Conservation (phyloP, 2,113 vertebrate species). For the Notechis scutatus region DNA sequence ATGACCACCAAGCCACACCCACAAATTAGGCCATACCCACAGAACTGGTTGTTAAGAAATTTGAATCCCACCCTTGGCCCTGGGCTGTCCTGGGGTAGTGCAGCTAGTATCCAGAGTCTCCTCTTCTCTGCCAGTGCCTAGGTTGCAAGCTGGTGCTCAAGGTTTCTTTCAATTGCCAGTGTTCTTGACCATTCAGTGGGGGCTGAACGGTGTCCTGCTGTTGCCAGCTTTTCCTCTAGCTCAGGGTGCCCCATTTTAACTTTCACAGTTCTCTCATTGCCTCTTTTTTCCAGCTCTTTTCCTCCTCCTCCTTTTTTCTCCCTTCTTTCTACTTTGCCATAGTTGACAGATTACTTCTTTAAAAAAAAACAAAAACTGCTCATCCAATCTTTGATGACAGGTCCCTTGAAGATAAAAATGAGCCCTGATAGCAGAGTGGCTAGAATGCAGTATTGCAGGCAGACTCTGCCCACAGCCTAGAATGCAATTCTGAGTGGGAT, state of each 20-base stretch:
- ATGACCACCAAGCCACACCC: no score
- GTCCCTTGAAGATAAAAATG: background rate
- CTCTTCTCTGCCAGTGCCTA: background rate
- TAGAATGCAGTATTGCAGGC: no score
- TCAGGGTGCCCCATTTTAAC: background rate
- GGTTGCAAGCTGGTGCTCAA: background rate
- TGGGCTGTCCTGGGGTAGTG: background rate
- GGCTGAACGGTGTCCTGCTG: background rate
- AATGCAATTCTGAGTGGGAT: no score
- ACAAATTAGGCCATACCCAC: no score
- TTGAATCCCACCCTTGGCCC: background rate
- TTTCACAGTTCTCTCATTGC: background rate
- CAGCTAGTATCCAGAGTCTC: background rate
- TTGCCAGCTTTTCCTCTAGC: background rate
- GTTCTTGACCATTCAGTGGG: background rate
- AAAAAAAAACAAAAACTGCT: background rate
- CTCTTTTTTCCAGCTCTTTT: background rate
- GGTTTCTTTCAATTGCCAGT: background rate
- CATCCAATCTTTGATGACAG: background rate
- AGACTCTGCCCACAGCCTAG: no score
- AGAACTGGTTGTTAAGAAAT: no score
- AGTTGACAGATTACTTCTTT: background rate
- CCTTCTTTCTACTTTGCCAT: background rate
- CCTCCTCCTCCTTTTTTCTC: background rate
- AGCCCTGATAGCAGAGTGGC: no score